Conservation (phyloP, 1,140 invertebrate species). For the Drosophila orena region DNA sequence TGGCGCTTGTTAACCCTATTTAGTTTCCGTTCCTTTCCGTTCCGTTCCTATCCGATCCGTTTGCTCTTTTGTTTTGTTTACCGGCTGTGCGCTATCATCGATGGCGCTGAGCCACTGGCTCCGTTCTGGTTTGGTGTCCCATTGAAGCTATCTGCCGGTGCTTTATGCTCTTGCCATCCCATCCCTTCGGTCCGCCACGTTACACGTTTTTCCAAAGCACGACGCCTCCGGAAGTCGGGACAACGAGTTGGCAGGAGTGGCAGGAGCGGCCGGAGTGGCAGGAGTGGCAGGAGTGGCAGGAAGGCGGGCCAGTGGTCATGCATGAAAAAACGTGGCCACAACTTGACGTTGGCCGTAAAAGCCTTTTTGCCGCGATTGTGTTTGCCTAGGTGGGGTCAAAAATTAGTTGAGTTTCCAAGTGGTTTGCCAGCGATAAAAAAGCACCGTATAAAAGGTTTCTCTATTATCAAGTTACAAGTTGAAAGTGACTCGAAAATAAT, state of each 20-base stretch:
- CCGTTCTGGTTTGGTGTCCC: conserved; percentile 13
- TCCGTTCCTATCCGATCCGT: conserved; percentile 8
- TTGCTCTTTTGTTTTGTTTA: conserved; percentile 37
- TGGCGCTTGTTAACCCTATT: conserved; percentile 40
- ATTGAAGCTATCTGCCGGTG: conserved; percentile 20
- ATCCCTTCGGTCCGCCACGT: conserved; percentile 1
- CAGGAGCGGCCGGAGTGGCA: conserved; percentile 12
- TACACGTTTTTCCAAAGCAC: conserved; percentile 22
- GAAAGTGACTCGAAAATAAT: not conserved
- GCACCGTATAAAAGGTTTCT: not conserved
- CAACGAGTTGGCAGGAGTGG: conserved; percentile 25
- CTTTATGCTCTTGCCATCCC: conserved; percentile 16
- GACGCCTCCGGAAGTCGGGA: conserved; percentile 36
- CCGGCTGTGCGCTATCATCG: conserved; percentile 36
- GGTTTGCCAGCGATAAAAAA: not conserved
- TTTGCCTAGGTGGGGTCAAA: conserved; percentile 29
- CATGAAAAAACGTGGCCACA: conserved; percentile 41
- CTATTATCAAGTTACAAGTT: not conserved
- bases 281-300: conserved; percentile 20
- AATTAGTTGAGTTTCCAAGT: conserved; percentile 37
- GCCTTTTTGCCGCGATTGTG: conserved; percentile 33
- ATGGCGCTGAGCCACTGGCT: not conserved
- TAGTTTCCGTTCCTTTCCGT: conserved; percentile 32
- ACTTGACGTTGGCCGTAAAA: conserved; percentile 49
- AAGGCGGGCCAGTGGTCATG: conserved; percentile 24